Conservation (phyloP, 2,797 vertebrate species). For the Euphonia xanthogaster region DNA sequence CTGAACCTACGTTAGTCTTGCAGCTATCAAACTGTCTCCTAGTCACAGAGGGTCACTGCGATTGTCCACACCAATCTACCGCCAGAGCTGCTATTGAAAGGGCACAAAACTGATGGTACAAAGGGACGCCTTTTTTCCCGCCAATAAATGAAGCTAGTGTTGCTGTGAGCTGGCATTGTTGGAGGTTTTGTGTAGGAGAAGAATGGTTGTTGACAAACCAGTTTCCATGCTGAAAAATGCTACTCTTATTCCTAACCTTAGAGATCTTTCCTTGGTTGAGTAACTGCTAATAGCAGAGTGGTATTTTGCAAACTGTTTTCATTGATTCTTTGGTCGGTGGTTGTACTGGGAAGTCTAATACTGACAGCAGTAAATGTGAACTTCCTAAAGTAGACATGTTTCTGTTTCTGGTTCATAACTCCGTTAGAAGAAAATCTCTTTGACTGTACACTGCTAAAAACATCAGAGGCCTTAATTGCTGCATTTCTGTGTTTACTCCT, state of each 20-base stretch:
- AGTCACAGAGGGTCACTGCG: constrained; percentile 35
- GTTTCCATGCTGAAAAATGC: constrained; percentile 44
- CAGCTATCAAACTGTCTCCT: not conserved
- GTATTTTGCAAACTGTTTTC: constrained; percentile 31
- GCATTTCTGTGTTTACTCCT: not conserved
- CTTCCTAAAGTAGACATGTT: constrained; percentile 24
- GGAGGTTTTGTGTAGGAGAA: constrained; percentile 8
- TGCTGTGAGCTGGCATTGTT: constrained; percentile 16
- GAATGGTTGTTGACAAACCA: constrained; percentile 41
- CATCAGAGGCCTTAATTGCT: not conserved
- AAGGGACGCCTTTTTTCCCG: constrained; percentile 19
- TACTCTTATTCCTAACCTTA: constrained; percentile 14
- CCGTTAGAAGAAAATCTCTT: constrained; percentile 40
- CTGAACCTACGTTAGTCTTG: constrained; percentile 4
- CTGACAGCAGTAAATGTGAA: not conserved
- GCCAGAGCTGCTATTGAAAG: constrained; percentile 44
- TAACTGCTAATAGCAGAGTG: constrained; percentile 43
- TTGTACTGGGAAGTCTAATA: not conserved
- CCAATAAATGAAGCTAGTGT: constrained; percentile 19
- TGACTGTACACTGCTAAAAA: not conserved
- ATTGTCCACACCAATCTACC: constrained; percentile 14
- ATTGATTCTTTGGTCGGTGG: not conserved
- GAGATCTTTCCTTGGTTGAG: constrained; percentile 10
- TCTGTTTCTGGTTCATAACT: constrained; percentile 31
- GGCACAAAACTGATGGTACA: constrained; percentile 31